phyloP scores from a whole-genome alignment of 2,113 vertebrate species.

The Emydura subglobosa region DNA sequence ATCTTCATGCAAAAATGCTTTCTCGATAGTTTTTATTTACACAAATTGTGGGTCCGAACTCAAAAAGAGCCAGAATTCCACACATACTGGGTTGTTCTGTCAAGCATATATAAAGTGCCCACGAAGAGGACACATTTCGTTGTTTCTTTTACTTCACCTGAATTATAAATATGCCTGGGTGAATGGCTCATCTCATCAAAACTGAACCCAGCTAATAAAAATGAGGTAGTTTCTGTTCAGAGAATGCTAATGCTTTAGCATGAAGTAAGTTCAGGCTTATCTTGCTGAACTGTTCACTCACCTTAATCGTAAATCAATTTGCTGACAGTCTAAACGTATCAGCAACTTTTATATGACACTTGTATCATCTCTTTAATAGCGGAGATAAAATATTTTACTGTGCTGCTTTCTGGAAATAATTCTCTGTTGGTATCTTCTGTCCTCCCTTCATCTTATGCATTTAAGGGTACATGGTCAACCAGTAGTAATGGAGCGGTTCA shows the following conservation, averaged over 20 bases:
- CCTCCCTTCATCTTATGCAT: slow-evolving; percentile 43
- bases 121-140: not conserved
- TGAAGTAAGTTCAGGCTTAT: slow-evolving; percentile 70
- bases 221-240: slow-evolving; percentile 36
- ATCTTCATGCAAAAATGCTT: not conserved
- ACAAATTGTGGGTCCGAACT: not conserved
- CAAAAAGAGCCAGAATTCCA: not conserved
- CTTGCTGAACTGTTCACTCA: slow-evolving; percentile 80
- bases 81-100: not conserved
- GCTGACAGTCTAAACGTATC: slow-evolving; percentile 68
- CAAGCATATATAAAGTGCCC: not conserved
- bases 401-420: slow-evolving; percentile 36
- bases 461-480: slow-evolving; percentile 19
- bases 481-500: slow-evolving; percentile 14
- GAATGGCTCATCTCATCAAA: slow-evolving; percentile 72
- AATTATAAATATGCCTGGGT: slow-evolving; percentile 60
- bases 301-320: slow-evolving; percentile 76
- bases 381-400: slow-evolving; percentile 55
- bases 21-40: not conserved
- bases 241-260: slow-evolving; percentile 50
- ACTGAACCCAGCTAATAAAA: slow-evolving; percentile 76
- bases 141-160: slow-evolving; percentile 35
- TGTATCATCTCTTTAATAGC: slow-evolving; percentile 67
- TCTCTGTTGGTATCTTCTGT: not conserved
- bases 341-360: slow-evolving; percentile 69